phyloP scores from a whole-genome alignment of 2,797 vertebrate species.

The Pseudomugil gertrudae region DNA sequence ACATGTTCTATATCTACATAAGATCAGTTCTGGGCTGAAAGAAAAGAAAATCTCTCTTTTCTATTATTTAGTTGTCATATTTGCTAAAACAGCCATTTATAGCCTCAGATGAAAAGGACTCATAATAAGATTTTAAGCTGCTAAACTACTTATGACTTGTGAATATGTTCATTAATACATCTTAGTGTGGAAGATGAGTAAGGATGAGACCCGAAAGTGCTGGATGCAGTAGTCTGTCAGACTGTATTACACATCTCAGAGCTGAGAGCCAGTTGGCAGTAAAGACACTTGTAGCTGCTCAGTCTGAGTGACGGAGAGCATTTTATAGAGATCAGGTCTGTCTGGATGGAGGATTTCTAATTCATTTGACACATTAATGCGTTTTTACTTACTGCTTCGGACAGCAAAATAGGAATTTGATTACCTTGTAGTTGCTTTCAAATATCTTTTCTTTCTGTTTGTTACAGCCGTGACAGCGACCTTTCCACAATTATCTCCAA shows the following conservation, averaged over 20 bases:
- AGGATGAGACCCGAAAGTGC: constrained; percentile 88
- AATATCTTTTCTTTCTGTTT: constrained; percentile 35
- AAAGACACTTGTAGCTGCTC: constrained; percentile 57
- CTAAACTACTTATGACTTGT: constrained; percentile 89
- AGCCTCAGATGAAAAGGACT: constrained; percentile 69
- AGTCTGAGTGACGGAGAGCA: constrained; percentile 49
- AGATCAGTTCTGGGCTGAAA: not conserved
- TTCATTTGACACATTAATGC: constrained; percentile 22
- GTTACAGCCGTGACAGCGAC: constrained; percentile 90
- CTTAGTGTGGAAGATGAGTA: constrained; percentile 88
- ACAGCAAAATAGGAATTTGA: constrained; percentile 18
- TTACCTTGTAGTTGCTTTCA: constrained; percentile 40
- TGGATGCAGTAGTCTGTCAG: constrained; percentile 85
- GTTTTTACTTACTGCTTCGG: constrained; percentile 1
- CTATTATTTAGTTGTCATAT: constrained; percentile 22
- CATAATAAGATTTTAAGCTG: constrained; percentile 88
- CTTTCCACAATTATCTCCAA: constrained; percentile 95
- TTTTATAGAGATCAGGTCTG: constrained; percentile 30
- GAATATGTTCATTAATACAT: constrained; percentile 89
- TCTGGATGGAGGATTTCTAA: constrained; percentile 42
- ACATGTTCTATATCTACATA: constrained; percentile 22
- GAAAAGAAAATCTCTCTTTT: constrained; percentile 14
- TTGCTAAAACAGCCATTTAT: constrained; percentile 16
- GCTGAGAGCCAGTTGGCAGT: constrained; percentile 65
- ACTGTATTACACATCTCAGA: constrained; percentile 75